These are phyloP conservation scores for Hypocryptadius cinnamomeus DNA, from an alignment of 2,113 vertebrate genomes.

Conservation along the genomic window DNA sequence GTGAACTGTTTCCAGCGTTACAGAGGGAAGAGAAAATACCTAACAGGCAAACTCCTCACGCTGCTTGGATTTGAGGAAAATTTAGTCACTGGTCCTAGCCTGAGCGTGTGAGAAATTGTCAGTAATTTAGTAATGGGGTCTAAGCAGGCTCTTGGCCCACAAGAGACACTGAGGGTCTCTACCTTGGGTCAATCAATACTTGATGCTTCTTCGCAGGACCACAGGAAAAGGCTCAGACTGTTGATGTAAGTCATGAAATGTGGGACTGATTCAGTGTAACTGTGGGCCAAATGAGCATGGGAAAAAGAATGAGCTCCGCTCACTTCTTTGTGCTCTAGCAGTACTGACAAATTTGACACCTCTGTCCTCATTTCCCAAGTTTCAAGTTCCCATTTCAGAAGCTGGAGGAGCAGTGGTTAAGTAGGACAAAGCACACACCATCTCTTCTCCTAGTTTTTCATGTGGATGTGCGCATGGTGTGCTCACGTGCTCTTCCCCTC, in stretches of 20 bases:
- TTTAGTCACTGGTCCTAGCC: neutral
- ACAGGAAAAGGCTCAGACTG: neutral
- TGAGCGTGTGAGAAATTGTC: neutral
- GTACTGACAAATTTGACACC: neutral
- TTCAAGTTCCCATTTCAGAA: neutral
- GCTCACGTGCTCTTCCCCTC: fast-evolving
- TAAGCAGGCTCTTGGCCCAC: neutral
- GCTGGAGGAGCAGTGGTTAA: neutral
- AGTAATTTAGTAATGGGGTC: neutral
- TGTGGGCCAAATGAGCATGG: fast-evolving
- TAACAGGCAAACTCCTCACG: neutral
- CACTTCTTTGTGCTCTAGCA: neutral
- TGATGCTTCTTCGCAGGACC: neutral
- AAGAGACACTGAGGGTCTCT: neutral
- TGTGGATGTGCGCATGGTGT: fast-evolving
- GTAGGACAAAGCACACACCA: neutral
- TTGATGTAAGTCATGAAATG: neutral
- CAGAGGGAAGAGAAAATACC: neutral
- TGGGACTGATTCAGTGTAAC: fast-evolving
- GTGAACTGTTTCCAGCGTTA: neutral
- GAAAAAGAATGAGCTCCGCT: fast-evolving
- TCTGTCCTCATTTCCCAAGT: neutral
- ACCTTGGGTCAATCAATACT: neutral
- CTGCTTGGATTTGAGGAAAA: neutral
- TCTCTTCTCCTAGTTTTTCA: neutral